Base-by-base conservation (phyloP, 2,888 invertebrate species). In the Parnassius glacialis region DNA sequence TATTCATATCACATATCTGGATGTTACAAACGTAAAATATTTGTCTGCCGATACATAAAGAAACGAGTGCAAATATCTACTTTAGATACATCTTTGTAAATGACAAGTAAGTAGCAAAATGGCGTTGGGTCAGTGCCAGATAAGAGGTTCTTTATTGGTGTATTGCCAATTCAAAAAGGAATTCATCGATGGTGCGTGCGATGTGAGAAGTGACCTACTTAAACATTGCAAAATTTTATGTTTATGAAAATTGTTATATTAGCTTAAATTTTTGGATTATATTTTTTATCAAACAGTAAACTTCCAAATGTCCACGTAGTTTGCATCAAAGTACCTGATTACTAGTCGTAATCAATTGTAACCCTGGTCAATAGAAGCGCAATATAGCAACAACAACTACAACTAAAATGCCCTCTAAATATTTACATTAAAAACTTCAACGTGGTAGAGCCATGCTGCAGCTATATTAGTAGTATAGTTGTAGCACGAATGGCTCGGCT, bases 151-250 rank as follows among this genome's bases (percentile, higher is more conserved):
- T 62, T 62, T 58, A 58, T 62, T 54, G 59, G 58, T 54, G 34
- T 58, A 62, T 55, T 50, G 62, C 58, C 62, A 62, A 62, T 62
- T 58, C 54, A 62, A 59, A 62, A 62, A 62, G 58, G 55, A 62
- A 62, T 62, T 58, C 58, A 58, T 62, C 58, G 58, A 58, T 59
- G 45, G 54, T 34, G 54, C 52, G 54, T 50, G 54, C 42, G 57
- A 61, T 61, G 61, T 57, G 61, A 52, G 54, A 58, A 55, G 25
- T 55, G 62, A 62, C 62, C 62, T 54, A 62, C 45, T 58, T 59
- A 55, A 42, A 41, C n/a, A 50, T n/a, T 62, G 62, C 58, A 58
- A 62, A 57, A 62, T 55, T 51, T 55, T 55, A 58, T 58, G 42
- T 53, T 9, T 13, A 57, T 57, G 20, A 42, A 53, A 25, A 42